Evolutionary conservation across 1,140 invertebrate species (phyloP).

Genomic region (Arctopsyche grandis): DNA sequence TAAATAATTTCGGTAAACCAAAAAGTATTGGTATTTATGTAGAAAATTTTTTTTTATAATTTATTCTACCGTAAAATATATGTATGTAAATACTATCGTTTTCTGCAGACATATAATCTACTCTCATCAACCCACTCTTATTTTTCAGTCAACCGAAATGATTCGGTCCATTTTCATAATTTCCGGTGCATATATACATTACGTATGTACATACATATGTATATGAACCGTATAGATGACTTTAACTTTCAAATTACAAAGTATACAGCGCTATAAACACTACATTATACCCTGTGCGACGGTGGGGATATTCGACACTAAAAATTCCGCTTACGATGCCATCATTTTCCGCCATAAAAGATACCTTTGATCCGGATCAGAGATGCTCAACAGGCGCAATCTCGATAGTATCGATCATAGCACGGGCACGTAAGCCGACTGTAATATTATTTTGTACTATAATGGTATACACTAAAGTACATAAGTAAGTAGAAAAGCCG

Average conservation of each 20-base stretch:
- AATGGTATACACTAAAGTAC: background rate
- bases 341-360: conserved; percentile 11
- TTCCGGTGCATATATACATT: background rate
- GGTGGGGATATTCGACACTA: conserved; percentile 19
- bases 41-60: too few species aligned
- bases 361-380: background rate
- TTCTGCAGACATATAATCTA: too few species aligned
- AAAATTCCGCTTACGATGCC: conserved; percentile 34
- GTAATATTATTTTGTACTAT: too few species aligned
- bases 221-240: background rate
- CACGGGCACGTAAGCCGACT: background rate
- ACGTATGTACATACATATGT: background rate
- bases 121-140: too few species aligned
- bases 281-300: background rate
- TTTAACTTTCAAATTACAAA: too few species aligned
- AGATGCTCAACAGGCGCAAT: background rate
- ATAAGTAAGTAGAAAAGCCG: too few species aligned
- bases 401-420: background rate
- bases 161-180: too few species aligned
- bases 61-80: too few species aligned
- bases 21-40: too few species aligned
- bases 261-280: background rate
- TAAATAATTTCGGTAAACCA: too few species aligned
- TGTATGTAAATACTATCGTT: too few species aligned
- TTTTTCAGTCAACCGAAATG: too few species aligned